These are phyloP conservation scores for Centruroides sculpturatus DNA, from an alignment of 1,140 invertebrate species.

Conservation along the genomic window DNA sequence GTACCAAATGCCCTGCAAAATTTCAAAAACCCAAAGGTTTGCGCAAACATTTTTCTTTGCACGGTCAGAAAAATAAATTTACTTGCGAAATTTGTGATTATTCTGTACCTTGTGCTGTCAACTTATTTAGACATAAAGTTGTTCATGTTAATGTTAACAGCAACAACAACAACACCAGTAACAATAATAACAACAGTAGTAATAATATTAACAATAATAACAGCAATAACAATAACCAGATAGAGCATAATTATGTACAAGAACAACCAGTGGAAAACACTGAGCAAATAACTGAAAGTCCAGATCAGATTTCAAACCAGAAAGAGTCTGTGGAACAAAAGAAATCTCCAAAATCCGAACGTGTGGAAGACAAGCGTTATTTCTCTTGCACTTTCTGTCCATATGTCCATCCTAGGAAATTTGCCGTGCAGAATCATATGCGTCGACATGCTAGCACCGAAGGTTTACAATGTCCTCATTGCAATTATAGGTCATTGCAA, in stretches of 20 bases:
- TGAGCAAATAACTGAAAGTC: background rate
- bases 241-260: no score
- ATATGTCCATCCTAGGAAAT: slow-evolving; percentile 52
- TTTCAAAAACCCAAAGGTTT: slow-evolving; percentile 75
- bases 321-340: background rate
- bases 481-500: slow-evolving; percentile 63
- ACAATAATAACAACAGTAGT: no score
- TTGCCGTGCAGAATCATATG: slow-evolving; percentile 55
- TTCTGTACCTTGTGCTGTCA: slow-evolving; percentile 68
- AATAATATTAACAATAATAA: no score
- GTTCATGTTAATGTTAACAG: slow-evolving; percentile 41
- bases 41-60: slow-evolving; percentile 61
- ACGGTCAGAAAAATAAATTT: slow-evolving; percentile 67
- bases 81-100: slow-evolving; percentile 73
- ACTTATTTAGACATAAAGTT: slow-evolving; percentile 60
- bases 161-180: no score
- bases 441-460: slow-evolving; percentile 46
- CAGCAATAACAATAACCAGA: no score
- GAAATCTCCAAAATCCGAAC: slow-evolving; percentile 14
- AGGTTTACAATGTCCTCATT: slow-evolving; percentile 52
- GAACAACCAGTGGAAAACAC: background rate
- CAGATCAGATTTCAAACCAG: background rate
- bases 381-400: slow-evolving; percentile 58
- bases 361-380: slow-evolving; percentile 29
- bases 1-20: slow-evolving; percentile 68